Percentiles rank a stretch among this genome's conserved stretches.
phyloP scores from a whole-genome alignment of 2,113 vertebrate species.

The Cynopterus brachyotis region DNA sequence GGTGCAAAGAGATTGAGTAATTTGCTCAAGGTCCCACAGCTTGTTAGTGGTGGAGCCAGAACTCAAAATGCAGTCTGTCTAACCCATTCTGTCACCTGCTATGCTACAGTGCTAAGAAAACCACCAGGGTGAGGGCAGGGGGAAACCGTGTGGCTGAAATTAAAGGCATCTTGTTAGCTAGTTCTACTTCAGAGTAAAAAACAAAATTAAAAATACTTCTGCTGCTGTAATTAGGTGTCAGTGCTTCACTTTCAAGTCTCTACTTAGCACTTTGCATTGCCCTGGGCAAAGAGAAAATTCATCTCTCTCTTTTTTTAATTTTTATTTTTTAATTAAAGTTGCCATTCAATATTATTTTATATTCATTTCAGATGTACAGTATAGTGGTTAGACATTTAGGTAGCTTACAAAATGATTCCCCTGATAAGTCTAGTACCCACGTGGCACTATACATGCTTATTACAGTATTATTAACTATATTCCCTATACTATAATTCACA shows the following conservation, averaged over 20 bases:
- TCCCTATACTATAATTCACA: too few species aligned
- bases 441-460: too few species aligned
- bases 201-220: not conserved
- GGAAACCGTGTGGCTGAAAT: not conserved
- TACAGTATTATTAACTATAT: too few species aligned
- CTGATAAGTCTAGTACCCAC: too few species aligned
- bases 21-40: not conserved
- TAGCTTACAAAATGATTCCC: too few species aligned
- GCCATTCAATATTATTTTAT: too few species aligned
- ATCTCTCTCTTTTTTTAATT: not conserved
- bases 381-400: too few species aligned
- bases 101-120: not conserved
- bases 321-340: too few species aligned
- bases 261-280: not conserved
- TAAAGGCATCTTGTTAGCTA: not conserved
- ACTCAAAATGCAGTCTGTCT: not conserved
- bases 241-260: not conserved
- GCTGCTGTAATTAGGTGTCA: not conserved
- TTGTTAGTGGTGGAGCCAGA: not conserved
- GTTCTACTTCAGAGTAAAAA: not conserved
- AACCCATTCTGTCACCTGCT: not conserved
- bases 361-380: too few species aligned
- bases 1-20: constrained; percentile 7
- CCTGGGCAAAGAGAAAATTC: not conserved
- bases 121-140: not conserved